Evolutionary conservation across 1,140 invertebrate genomes (phyloP).

Genomic region (Dendrolimus punctatus): DNA sequence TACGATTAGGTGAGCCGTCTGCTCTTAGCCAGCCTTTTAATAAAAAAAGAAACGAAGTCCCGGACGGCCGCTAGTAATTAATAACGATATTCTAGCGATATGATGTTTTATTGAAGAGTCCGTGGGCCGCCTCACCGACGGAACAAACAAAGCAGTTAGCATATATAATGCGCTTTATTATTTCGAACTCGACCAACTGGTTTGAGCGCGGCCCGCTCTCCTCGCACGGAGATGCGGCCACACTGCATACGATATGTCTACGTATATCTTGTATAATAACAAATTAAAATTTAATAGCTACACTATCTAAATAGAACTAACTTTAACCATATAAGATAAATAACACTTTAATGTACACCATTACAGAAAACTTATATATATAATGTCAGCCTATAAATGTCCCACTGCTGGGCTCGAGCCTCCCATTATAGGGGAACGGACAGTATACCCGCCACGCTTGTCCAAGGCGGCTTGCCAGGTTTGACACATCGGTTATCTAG

Average conservation of each 20-base stretch:
- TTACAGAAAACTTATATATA: too few species aligned
- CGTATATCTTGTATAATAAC: neutral
- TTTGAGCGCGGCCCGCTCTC: neutral
- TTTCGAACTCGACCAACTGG: conserved; percentile 5
- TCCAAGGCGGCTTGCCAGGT: too few species aligned
- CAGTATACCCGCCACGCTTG: too few species aligned
- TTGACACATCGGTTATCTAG: too few species aligned
- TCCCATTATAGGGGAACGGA: too few species aligned
- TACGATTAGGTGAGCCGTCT: neutral
- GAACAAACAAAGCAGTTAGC: conserved; percentile 20
- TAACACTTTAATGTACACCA: neutral
- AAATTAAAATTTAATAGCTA: conserved; percentile 1
- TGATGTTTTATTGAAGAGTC: too few species aligned
- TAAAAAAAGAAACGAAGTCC: neutral
- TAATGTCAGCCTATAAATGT: too few species aligned
- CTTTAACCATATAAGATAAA: conserved; percentile 2
- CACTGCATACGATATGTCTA: neutral
- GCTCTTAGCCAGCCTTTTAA: neutral
- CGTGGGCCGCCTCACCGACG: conserved; percentile 3
- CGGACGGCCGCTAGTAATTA: too few species aligned
- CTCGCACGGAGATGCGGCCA: neutral
- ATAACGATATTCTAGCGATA: too few species aligned
- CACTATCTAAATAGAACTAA: conserved; percentile 2
- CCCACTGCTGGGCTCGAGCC: too few species aligned
- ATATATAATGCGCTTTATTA: conserved; percentile 17